Conservation (phyloP, 2,797 vertebrate species). For the Mormyrus proboscirostris region DNA sequence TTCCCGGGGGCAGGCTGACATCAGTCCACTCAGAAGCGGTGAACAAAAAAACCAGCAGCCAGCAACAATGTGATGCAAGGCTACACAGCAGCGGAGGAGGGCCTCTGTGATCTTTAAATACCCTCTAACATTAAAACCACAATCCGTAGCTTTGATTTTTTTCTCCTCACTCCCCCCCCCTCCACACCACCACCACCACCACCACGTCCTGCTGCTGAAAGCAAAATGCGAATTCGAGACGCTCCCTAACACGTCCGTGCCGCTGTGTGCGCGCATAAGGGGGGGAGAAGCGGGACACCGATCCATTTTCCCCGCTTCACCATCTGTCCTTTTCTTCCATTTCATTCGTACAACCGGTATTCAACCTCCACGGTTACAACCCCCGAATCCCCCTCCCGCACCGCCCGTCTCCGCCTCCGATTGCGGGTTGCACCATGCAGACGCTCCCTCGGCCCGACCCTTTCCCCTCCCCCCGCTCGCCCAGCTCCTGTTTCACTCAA, state of each 20-base stretch:
- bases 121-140: slow-evolving; percentile 64
- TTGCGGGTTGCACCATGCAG: slow-evolving; percentile 52
- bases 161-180: not conserved
- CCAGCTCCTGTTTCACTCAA: slow-evolving; percentile 74
- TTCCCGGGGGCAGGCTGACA: slow-evolving; percentile 16
- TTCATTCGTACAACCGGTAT: slow-evolving; percentile 62
- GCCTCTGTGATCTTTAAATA: slow-evolving; percentile 70
- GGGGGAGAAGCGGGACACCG: slow-evolving; percentile 56
- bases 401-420: slow-evolving; percentile 54
- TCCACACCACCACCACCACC: not conserved
- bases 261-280: slow-evolving; percentile 35
- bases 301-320: slow-evolving; percentile 50
- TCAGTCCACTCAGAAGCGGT: slow-evolving; percentile 39
- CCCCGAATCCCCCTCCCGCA: slow-evolving; percentile 30
- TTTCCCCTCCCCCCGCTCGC: slow-evolving; percentile 66
- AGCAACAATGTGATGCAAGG: slow-evolving; percentile 50
- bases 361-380: slow-evolving; percentile 69
- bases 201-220: slow-evolving; percentile 30
- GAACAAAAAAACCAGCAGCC: slow-evolving; percentile 35
- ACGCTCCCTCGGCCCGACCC: slow-evolving; percentile 65
- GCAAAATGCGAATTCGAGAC: slow-evolving; percentile 56
- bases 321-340: slow-evolving; percentile 73
- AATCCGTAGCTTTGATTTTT: slow-evolving; percentile 57
- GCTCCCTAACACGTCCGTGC: slow-evolving; percentile 53
- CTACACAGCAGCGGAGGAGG: slow-evolving; percentile 36